Evolutionary conservation across 2,888 invertebrate genomes (phyloP), one percentile per base, ranked within the genome.

Genomic region (Ornithoptera priamus): DNA sequence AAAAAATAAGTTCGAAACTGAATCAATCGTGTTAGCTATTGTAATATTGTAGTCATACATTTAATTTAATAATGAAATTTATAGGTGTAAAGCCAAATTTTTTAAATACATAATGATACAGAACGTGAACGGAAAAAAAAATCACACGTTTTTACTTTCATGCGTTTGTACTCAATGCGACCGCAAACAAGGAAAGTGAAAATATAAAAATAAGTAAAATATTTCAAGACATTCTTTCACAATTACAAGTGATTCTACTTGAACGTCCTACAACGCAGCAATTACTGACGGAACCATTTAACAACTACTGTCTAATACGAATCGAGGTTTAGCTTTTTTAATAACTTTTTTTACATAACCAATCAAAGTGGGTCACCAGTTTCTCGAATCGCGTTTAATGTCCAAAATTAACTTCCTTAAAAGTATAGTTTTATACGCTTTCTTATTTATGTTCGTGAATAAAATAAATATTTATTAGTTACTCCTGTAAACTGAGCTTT

Each of bases 311-410:
- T 76, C 75, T 76, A 81, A 81, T 80, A 74, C 71, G 69, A 77
- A 77, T 76, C 75, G 75, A 76, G 76, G 76, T 77, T 76, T 75
- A 71, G 74, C 76, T 78, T 80, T 74, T 75, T 75, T 75, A 75
- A 77, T 82, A 80, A 77, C 76, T 67, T 72, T 70, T 66, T 72
- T 83, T 83, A 84, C 78, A 78, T 81, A 83, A 85, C 75, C 65
- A 73, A 73, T 70, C 79, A 82, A 85, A 83, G 81, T 84, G 72
- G 83, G 80, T 79, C 85, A 77, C 73, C 76, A 75, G 75, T 73
- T 75, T 74, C 75, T 73, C 72, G 68, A 68, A 73, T 78, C 80
- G 80, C 78, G 78, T 75, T 75, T 76, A 75, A 75, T 74, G 72
- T 62, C 69, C 61, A 73, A 62, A 75, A 73, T 75, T 73, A 71